phyloP scores from a whole-genome alignment of 2,113 vertebrate genomes.

The Aix galericulata region DNA sequence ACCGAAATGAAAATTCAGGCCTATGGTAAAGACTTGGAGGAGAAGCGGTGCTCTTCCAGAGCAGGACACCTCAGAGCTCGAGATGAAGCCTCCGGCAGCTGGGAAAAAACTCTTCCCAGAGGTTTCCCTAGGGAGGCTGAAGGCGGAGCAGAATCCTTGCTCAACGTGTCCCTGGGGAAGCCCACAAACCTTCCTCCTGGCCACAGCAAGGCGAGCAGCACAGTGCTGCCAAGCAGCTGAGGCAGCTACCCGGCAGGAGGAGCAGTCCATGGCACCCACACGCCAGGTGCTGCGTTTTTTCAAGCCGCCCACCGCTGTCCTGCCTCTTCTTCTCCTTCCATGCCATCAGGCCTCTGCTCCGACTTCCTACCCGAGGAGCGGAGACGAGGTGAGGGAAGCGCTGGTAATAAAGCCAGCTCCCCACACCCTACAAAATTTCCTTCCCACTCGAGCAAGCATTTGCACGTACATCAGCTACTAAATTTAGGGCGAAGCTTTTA shows the following conservation, averaged over 20 bases:
- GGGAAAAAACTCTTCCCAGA: neutral
- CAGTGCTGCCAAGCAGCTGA: neutral
- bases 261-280: neutral
- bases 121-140: neutral
- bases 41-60: neutral
- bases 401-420: neutral
- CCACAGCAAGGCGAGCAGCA: neutral
- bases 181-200: neutral
- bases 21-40: neutral
- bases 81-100: neutral
- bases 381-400: neutral
- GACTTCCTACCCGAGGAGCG: rapidly evolving
- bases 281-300: rapidly evolving
- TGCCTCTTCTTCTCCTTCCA: rapidly evolving
- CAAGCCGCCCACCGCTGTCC: rapidly evolving
- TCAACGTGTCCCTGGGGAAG: rapidly evolving
- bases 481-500: neutral
- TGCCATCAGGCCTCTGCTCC: rapidly evolving
- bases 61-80: neutral
- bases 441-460: neutral
- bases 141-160: neutral
- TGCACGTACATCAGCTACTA: neutral
- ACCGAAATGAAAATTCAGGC: neutral
- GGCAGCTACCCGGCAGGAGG: rapidly evolving
- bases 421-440: slow-evolving; percentile 16